Percentiles rank a stretch among this genome's conserved stretches.
Evolutionary conservation across 1,140 invertebrate species (phyloP).

Genomic region (Pomacea maculata): DNA sequence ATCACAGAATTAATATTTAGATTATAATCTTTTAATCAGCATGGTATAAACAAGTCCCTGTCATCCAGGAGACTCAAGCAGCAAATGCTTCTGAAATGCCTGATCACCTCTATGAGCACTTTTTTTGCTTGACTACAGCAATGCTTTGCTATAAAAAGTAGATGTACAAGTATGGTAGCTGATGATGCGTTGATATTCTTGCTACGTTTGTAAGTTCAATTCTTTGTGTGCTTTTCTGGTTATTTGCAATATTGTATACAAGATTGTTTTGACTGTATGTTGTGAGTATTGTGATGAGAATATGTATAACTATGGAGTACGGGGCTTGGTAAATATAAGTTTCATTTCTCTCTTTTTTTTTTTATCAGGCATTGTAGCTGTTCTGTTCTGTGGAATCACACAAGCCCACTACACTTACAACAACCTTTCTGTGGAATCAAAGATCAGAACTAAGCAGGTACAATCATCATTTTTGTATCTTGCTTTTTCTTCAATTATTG

Average conservation of each 20-base stretch:
- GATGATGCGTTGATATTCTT: too few species aligned
- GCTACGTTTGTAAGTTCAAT: too few species aligned
- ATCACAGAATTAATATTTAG: background rate
- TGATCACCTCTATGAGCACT: too few species aligned
- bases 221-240: too few species aligned
- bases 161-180: too few species aligned
- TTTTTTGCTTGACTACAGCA: too few species aligned
- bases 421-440: conserved; percentile 88
- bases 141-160: too few species aligned
- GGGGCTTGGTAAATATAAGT: background rate
- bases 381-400: conserved; percentile 97
- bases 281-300: background rate
- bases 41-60: too few species aligned
- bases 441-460: conserved; percentile 85
- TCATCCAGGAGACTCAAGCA: too few species aligned
- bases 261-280: background rate
- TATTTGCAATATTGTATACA: background rate
- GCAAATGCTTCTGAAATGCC: too few species aligned
- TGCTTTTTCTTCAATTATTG: background rate
- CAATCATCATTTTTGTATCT: background rate
- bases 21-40: too few species aligned
- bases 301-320: too few species aligned
- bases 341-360: conserved; percentile 60
- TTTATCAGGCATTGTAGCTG: conserved; percentile 86
- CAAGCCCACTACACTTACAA: conserved; percentile 99